Percentiles rank a stretch among this genome's conserved stretches.
These are phyloP conservation scores for Hemicordylus capensis DNA, from an alignment of 2,113 vertebrate species.

Conservation along the genomic window DNA sequence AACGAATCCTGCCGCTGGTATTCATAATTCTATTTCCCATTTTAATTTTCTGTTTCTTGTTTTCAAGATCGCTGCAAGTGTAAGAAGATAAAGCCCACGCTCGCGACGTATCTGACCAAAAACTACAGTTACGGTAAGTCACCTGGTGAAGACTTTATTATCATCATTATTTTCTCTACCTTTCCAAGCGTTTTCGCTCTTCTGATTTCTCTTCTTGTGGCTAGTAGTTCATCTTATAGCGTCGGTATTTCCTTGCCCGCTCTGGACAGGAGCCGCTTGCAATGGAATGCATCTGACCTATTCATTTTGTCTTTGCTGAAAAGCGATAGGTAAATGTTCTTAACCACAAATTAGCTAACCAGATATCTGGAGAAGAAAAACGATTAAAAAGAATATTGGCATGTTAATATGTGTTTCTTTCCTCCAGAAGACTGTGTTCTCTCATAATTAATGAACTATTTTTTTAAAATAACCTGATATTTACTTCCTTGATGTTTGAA, in stretches of 20 bases:
- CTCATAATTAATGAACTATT: background rate
- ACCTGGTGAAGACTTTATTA: rapidly evolving
- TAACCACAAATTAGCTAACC: background rate
- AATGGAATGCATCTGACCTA: background rate
- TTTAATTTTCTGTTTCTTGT: conserved; percentile 36
- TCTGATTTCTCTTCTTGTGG: no score
- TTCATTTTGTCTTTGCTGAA: no score
- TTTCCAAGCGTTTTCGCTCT: no score
- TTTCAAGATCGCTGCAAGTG: conserved; percentile 80
- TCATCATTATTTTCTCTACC: no score
- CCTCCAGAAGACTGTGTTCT: background rate
- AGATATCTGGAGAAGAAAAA: background rate
- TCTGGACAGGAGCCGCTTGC: background rate
- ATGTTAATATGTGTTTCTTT: background rate
- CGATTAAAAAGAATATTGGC: background rate
- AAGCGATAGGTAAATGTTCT: no score
- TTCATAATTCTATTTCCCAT: background rate
- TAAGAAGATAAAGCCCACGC: conserved; percentile 81
- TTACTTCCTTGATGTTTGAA: background rate
- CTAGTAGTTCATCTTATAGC: background rate
- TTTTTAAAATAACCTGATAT: background rate
- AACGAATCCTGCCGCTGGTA: background rate
- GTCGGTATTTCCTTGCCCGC: background rate
- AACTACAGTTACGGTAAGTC: conserved; percentile 87
- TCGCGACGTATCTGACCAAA: conserved; percentile 81